These are phyloP conservation scores for Cerastis leucographa DNA, from an alignment of 2,888 invertebrate genomes.

Conservation along the genomic window DNA sequence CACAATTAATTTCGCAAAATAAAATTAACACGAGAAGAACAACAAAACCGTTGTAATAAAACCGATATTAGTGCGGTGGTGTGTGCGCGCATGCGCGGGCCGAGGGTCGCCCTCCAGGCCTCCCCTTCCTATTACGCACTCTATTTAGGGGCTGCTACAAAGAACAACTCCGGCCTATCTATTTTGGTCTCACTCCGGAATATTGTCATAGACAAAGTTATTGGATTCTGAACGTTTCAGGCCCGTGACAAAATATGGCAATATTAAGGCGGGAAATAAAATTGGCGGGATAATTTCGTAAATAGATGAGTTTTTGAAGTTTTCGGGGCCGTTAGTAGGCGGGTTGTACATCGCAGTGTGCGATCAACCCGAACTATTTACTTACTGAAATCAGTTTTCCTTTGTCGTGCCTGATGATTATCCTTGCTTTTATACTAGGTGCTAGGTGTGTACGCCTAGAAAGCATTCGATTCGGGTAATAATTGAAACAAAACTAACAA, in stretches of 20 bases:
- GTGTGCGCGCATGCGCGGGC: constrained; percentile 83
- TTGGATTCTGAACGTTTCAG: constrained; percentile 80
- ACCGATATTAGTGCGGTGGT: constrained; percentile 83
- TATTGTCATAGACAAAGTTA: constrained; percentile 87
- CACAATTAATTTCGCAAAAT: constrained; percentile 64
- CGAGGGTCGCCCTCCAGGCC: constrained; percentile 80
- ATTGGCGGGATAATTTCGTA: constrained; percentile 67
- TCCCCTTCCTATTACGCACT: constrained; percentile 90
- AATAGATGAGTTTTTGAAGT: constrained; percentile 49
- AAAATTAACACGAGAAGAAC: constrained; percentile 78
- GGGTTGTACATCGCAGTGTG: neutral
- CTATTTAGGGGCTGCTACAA: constrained; percentile 90
- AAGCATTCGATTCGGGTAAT: neutral
- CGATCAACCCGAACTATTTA: constrained; percentile 5
- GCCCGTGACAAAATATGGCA: constrained; percentile 68
- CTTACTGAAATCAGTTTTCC: neutral
- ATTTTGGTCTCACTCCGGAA: constrained; percentile 88
- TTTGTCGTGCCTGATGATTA: neutral
- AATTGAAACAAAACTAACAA: neutral
- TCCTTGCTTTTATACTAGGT: neutral
- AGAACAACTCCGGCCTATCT: constrained; percentile 87
- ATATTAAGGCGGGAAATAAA: constrained; percentile 64
- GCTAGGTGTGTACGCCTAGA: neutral
- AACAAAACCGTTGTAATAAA: constrained; percentile 87
- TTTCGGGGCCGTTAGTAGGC: constrained; percentile 16